Evolutionary conservation across 2,113 vertebrate genomes (phyloP).

Genomic region (Charina bottae): DNA sequence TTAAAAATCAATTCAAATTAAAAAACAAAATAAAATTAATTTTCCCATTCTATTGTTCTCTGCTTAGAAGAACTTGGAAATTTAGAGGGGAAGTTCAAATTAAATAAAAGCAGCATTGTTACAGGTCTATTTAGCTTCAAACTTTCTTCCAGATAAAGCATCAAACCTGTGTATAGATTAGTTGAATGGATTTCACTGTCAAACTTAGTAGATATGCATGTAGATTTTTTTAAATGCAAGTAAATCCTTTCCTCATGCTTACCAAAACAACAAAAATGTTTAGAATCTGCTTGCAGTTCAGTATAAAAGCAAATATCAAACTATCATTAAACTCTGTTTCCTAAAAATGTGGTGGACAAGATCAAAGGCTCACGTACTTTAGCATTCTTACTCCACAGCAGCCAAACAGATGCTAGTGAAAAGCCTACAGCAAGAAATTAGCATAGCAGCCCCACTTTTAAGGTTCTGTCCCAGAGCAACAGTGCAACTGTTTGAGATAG

Average conservation of each 20-base stretch:
- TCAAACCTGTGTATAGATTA: not conserved
- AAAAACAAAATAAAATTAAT: not conserved
- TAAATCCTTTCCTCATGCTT: not conserved
- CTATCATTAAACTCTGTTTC: too few relatives aligned
- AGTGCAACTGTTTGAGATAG: too few relatives aligned
- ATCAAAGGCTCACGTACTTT: too few relatives aligned
- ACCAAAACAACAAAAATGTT: not conserved
- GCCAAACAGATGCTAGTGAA: too few relatives aligned
- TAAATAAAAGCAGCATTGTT: slow-evolving; percentile 16
- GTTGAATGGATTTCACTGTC: slow-evolving; percentile 53
- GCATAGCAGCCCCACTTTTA: too few relatives aligned
- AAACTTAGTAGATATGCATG: not conserved
- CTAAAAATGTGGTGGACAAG: too few relatives aligned
- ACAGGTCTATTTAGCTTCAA: slow-evolving; percentile 33
- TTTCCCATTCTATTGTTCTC: slow-evolving; percentile 28
- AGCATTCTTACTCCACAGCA: too few relatives aligned
- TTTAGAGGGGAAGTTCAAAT: slow-evolving; percentile 1
- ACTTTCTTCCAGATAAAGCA: slow-evolving; percentile 47
- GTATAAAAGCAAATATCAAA: not conserved
- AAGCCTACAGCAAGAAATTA: too few relatives aligned
- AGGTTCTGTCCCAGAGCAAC: too few relatives aligned
- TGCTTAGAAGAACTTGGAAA: slow-evolving; percentile 13
- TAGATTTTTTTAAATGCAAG: not conserved
- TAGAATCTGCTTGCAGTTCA: slow-evolving; percentile 31
- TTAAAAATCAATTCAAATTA: too few relatives aligned